phyloP scores from a whole-genome alignment of 1,140 invertebrate species.

The Drosophila cardini region DNA sequence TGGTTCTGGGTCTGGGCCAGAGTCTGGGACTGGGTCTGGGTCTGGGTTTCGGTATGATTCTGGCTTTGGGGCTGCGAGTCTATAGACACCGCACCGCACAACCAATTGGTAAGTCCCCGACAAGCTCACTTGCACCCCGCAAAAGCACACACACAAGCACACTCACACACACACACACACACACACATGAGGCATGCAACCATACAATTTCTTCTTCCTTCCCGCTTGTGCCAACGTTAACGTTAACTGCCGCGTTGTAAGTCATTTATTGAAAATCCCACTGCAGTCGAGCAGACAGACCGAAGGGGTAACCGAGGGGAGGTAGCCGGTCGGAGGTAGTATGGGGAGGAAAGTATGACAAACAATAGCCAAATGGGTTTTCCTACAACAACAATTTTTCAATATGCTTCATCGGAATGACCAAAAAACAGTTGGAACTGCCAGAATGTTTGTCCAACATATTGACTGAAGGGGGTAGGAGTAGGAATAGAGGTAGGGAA shows the following conservation, averaged over 20 bases:
- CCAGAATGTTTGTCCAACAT: constrained; percentile 2
- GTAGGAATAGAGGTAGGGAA: neutral
- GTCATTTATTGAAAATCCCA: constrained; percentile 80
- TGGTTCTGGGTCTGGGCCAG: neutral
- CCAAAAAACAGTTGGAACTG: constrained; percentile 55
- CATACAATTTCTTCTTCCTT: neutral
- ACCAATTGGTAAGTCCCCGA: neutral
- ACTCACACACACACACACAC: neutral
- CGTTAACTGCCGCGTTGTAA: constrained; percentile 59
- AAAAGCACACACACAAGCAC: no score
- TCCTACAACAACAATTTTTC: constrained; percentile 81
- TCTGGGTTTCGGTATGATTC: neutral
- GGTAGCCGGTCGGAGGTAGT: neutral
- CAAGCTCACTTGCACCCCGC: neutral
- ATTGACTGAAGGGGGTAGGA: neutral
- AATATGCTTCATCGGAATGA: constrained; percentile 73
- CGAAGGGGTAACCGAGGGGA: neutral
- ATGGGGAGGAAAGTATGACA: constrained; percentile 67
- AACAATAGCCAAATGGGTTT: constrained; percentile 82
- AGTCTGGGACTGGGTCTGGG: neutral
- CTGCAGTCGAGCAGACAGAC: constrained; percentile 40
- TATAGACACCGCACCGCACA: neutral
- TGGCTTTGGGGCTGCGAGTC: neutral
- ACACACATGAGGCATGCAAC: neutral
- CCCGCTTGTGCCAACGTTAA: neutral